These are phyloP conservation scores for Bagarius yarrelli DNA, from an alignment of 2,113 vertebrate species.

Conservation along the genomic window DNA sequence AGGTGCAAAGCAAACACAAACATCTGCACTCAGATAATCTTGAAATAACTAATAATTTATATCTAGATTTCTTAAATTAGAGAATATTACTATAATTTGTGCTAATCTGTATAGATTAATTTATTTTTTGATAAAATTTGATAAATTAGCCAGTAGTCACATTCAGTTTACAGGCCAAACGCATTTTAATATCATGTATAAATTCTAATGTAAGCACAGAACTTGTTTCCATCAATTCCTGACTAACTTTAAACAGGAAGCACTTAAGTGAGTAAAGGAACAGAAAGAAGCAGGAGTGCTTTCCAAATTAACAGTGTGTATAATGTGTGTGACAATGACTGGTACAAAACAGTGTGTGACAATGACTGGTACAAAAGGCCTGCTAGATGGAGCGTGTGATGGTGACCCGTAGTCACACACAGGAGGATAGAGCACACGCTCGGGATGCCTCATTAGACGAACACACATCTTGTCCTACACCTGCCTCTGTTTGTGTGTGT, in stretches of 20 bases:
- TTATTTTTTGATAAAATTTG: background rate
- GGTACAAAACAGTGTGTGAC: slow-evolving; percentile 35
- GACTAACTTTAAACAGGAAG: slow-evolving; percentile 37
- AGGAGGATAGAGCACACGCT: slow-evolving; percentile 22
- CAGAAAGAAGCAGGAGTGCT: slow-evolving; percentile 16
- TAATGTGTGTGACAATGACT: slow-evolving; percentile 44
- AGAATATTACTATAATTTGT: no score
- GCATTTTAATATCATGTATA: background rate
- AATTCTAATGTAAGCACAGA: slow-evolving; percentile 1
- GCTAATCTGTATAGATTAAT: background rate
- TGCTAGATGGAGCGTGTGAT: slow-evolving; percentile 43
- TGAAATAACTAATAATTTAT: no score
- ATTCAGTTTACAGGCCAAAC: background rate
- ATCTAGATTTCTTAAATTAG: no score
- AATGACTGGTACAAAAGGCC: slow-evolving; percentile 36
- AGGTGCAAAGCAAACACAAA: no score
- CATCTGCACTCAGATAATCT: no score
- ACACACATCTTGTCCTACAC: slow-evolving; percentile 30
- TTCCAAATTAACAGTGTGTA: slow-evolving; percentile 44
- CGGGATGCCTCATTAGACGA: slow-evolving; percentile 46
- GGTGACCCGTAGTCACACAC: slow-evolving; percentile 25
- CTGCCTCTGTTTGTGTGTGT: slow-evolving; percentile 28
- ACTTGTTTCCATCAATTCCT: background rate
- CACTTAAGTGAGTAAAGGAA: slow-evolving; percentile 17
- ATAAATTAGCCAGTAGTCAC: background rate